Evolutionary conservation across 2,888 invertebrate species (phyloP).

Genomic region (Drosophila fungiperda): DNA sequence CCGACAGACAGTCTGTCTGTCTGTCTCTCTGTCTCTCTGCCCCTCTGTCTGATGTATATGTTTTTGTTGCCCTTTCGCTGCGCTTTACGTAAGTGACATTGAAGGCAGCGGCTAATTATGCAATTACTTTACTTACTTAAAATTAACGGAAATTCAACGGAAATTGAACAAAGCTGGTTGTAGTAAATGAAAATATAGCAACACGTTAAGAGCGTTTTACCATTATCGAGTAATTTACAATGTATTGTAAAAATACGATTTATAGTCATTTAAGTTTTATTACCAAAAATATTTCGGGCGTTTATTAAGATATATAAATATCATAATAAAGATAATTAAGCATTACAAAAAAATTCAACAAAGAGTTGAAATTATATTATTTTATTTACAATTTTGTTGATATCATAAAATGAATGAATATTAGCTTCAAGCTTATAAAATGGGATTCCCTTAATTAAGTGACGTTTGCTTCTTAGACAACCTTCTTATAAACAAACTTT

Average conservation of each 20-base stretch:
- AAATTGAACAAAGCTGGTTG: constrained; percentile 17
- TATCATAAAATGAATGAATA: background rate
- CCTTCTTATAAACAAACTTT: background rate
- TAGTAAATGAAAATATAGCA: constrained; percentile 15
- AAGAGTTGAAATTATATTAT: background rate
- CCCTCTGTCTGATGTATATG: constrained; percentile 18
- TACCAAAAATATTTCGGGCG: background rate
- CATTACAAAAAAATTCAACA: background rate
- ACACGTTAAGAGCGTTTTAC: constrained; percentile 6
- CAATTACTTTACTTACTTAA: constrained; percentile 56
- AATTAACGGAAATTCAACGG: constrained; percentile 28
- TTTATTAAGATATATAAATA: background rate
- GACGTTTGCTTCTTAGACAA: background rate
- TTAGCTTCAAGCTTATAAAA: too few relatives aligned
- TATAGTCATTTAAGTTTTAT: background rate
- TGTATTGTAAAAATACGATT: background rate
- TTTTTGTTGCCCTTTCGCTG: constrained; percentile 58
- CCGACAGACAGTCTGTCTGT: constrained; percentile 8
- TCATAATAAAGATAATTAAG: background rate
- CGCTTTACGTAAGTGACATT: constrained; percentile 67
- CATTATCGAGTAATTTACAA: constrained; percentile 10
- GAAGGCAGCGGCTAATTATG: constrained; percentile 65
- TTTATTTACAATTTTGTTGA: background rate
- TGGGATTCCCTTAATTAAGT: background rate
- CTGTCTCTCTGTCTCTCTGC: constrained; percentile 11